These are phyloP conservation scores for Dendrolimus punctatus DNA, from an alignment of 1,140 invertebrate species.

Conservation along the genomic window DNA sequence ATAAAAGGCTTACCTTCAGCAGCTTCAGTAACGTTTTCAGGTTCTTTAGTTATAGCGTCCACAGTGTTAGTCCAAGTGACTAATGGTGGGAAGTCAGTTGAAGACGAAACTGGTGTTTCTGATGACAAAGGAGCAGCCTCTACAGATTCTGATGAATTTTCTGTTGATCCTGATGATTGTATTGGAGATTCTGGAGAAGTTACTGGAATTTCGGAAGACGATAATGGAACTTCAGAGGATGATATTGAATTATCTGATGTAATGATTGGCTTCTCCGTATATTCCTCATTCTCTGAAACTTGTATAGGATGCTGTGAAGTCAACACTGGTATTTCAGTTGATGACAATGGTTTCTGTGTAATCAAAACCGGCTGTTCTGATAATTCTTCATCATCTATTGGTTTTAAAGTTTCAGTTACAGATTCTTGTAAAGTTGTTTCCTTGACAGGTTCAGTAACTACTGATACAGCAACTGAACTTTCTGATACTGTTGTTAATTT, in stretches of 20 bases:
- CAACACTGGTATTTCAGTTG: neutral
- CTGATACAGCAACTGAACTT: slow-evolving; percentile 21
- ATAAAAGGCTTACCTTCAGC: slow-evolving; percentile 34
- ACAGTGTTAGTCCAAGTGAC: slow-evolving; percentile 76
- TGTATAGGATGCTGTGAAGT: slow-evolving; percentile 1
- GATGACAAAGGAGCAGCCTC: too few relatives aligned
- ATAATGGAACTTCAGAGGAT: neutral
- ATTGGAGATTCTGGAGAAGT: slow-evolving; percentile 2
- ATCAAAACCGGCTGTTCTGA: slow-evolving; percentile 16
- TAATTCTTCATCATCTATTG: slow-evolving; percentile 14
- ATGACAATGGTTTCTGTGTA: slow-evolving; percentile 1
- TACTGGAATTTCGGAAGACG: neutral
- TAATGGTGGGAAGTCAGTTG: slow-evolving; percentile 54
- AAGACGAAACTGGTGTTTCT: slow-evolving; percentile 13
- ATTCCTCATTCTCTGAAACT: slow-evolving; percentile 6
- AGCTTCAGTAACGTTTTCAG: slow-evolving; percentile 31
- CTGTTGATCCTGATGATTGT: too few relatives aligned
- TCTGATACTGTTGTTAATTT: slow-evolving; percentile 16
- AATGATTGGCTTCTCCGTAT: slow-evolving; percentile 1
- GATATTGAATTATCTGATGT: slow-evolving; percentile 3
- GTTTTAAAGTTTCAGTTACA: slow-evolving; percentile 4
- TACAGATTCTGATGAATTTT: too few relatives aligned
- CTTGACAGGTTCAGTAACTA: slow-evolving; percentile 15
- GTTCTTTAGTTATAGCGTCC: slow-evolving; percentile 55
- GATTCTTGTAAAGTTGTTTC: slow-evolving; percentile 5